These are phyloP conservation scores for Mesocricetus auratus DNA, from an alignment of 2,113 vertebrate species.

Conservation along the genomic window DNA sequence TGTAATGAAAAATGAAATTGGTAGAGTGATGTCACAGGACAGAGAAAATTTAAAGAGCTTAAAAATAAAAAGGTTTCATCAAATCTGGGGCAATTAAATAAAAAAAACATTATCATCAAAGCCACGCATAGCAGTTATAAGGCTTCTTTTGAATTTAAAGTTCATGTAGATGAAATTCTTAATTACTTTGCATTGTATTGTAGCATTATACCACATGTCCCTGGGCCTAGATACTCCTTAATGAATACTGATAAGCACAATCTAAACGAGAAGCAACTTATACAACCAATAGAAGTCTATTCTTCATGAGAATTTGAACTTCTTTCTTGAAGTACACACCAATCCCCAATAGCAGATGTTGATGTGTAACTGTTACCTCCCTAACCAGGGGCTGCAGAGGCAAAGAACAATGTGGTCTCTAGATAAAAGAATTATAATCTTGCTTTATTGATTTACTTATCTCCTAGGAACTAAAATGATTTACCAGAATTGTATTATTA, in stretches of 20 bases:
- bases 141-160: constrained; percentile 56
- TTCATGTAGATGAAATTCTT: constrained; percentile 24
- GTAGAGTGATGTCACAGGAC: background rate
- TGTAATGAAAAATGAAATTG: background rate
- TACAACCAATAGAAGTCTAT: background rate
- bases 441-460: constrained; percentile 46
- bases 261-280: background rate
- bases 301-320: background rate
- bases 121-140: background rate
- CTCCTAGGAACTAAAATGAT: constrained; percentile 68
- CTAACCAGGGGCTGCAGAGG: background rate
- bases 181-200: constrained; percentile 52
- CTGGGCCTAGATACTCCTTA: background rate
- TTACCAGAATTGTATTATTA: constrained; percentile 73
- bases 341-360: constrained; percentile 49
- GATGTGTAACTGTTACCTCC: background rate
- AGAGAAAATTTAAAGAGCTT: background rate
- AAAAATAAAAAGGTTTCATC: background rate
- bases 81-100: background rate
- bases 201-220: constrained; percentile 4
- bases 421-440: constrained; percentile 31
- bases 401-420: constrained; percentile 29
- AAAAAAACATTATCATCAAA: constrained; percentile 3
- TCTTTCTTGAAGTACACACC: background rate
- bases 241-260: constrained; percentile 12